Evolutionary conservation across 2,797 vertebrate genomes (phyloP), one percentile per base, ranked within the genome.

Genomic region (Lindbergichthys nudifrons): DNA sequence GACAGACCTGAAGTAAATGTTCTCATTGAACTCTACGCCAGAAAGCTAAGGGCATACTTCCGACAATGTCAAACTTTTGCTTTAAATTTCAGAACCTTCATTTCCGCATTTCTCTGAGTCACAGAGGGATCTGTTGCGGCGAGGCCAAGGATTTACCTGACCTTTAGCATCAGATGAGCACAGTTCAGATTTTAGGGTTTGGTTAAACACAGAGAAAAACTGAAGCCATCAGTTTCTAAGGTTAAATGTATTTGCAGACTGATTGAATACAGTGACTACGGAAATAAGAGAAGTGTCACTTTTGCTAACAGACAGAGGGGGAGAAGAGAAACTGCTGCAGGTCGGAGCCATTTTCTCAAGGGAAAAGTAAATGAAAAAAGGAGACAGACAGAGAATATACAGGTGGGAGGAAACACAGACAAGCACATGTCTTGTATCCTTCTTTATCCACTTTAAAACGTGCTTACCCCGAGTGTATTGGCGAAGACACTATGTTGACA

Each of bases 391-490:
- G 2, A 58, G 23, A 56, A 48, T 3, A 69, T 10, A 39, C 19
- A 70, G 19, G 30, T 10, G 43, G 64, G 47, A 16, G 45, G 21
- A 52, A 50, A 68, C n/a, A 63, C 54, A 64, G 18, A 42, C n/a
- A 5, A 15, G 36, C 13, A 30, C 15, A 23, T 16, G 18, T 39
- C 26, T 51, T 1, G n/a, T 21, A 32, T 47, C 57, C 42, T 23
- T 41, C 32, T 66, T 50, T 14, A 74, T 43, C 32, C 41, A 16
- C 30, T 47, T 43, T 80, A 39, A 50, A 12, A 36, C 9, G 6
- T 6, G 19, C 97, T 96, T 94, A 99, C 98, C 98, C 98, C 5
- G 98, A 99, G 93, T 99, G 98, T 77, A 99, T 89, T 8, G 98
- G 98, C 52, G 97, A 99, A 4, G 98, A 98, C 78, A 98, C 97